Evolutionary conservation across 2,113 vertebrate species (phyloP).

Genomic region (Oriolus oriolus): DNA sequence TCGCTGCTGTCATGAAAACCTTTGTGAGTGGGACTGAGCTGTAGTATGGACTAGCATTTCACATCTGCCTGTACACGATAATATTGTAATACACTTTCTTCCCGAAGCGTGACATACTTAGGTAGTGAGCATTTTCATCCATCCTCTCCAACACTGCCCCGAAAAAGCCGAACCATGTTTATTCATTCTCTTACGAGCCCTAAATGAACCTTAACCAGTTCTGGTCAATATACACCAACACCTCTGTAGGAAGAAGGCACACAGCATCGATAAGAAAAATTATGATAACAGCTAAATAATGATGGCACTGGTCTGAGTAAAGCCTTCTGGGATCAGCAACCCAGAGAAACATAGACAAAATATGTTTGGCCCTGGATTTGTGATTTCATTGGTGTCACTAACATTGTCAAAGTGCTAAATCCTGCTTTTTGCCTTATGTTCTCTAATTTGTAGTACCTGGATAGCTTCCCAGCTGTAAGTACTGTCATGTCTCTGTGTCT

Average conservation of each 20-base stretch:
- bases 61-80: not conserved
- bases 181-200: not conserved
- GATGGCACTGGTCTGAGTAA: not conserved
- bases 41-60: not conserved
- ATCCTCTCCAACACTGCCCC: not conserved
- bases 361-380: not conserved
- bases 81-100: not conserved
- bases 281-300: not conserved
- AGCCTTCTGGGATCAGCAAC: not conserved
- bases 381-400: not conserved
- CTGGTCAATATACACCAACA: not conserved
- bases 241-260: not conserved
- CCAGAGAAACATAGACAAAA: not conserved
- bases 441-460: not conserved
- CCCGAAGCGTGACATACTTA: not conserved
- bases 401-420: not conserved
- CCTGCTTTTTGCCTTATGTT: not conserved
- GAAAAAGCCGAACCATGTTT: not conserved
- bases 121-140: not conserved
- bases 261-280: not conserved
- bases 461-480: not conserved
- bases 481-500: not conserved
- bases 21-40: not conserved
- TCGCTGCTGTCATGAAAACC: rapidly evolving
- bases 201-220: not conserved